Conservation (phyloP, 2,888 invertebrate genomes). For the Leucozona laternaria region DNA sequence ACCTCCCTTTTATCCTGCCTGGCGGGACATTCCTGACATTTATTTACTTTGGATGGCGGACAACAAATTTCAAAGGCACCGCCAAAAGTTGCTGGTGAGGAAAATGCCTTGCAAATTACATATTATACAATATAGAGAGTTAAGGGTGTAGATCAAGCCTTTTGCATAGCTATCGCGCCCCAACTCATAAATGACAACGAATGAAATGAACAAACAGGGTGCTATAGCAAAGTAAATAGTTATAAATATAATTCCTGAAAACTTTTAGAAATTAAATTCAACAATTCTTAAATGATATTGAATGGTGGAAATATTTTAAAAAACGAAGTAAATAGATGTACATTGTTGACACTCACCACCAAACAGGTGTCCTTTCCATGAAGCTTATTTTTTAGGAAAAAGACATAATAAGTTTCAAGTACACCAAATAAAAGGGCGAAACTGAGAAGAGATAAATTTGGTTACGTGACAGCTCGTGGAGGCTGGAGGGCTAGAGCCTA, state of each 20-base stretch:
- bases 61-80: conserved; percentile 74
- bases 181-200: conserved; percentile 8
- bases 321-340: no score
- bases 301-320: not conserved
- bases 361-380: no score
- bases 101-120: conserved; percentile 5
- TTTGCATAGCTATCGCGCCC: conserved; percentile 40
- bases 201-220: conserved; percentile 19
- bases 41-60: conserved; percentile 74
- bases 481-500: no score
- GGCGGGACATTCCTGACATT: conserved; percentile 61
- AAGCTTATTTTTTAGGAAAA: no score
- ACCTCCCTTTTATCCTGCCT: conserved; percentile 24
- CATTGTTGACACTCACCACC: no score
- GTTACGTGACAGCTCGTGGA: no score
- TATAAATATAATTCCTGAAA: not conserved
- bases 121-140: not conserved
- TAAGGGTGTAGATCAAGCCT: conserved; percentile 55
- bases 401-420: no score
- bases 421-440: no score
- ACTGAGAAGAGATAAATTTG: no score
- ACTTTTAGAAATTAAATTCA: not conserved
- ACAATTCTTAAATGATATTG: not conserved
- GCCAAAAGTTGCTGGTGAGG: conserved; percentile 65
- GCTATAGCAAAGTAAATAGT: not conserved